Conservation (phyloP, 2,888 invertebrate species). For the Drosophila mayaguana region DNA sequence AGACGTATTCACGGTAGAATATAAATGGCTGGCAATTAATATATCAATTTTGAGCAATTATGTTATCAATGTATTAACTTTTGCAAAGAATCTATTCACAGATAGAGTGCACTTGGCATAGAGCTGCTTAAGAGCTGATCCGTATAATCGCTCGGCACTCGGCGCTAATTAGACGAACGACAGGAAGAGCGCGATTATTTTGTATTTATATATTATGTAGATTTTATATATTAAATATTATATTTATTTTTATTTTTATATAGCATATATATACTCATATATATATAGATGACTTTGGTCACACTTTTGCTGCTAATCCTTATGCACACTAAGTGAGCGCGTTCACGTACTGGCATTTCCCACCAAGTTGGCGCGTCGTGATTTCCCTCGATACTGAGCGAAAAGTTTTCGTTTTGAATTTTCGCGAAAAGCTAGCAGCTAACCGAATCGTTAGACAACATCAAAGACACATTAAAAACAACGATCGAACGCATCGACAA, state of each 20-base stretch:
- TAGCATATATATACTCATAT: slow-evolving; percentile 18
- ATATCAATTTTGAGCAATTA: slow-evolving; percentile 77
- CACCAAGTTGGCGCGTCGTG: slow-evolving; percentile 75
- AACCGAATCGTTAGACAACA: slow-evolving; percentile 59
- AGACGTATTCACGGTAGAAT: slow-evolving; percentile 33
- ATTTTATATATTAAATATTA: not conserved
- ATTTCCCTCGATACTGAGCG: slow-evolving; percentile 78
- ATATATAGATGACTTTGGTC: slow-evolving; percentile 25
- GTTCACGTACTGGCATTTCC: slow-evolving; percentile 63
- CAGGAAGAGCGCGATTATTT: slow-evolving; percentile 31
- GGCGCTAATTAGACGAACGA: slow-evolving; percentile 51
- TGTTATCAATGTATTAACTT: slow-evolving; percentile 77
- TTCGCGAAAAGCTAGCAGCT: slow-evolving; percentile 54
- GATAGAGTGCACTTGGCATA: slow-evolving; percentile 59
- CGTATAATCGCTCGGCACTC: slow-evolving; percentile 69
- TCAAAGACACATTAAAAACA: slow-evolving; percentile 71
- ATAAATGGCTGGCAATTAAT: slow-evolving; percentile 74
- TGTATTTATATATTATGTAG: not conserved
- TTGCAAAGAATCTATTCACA: slow-evolving; percentile 16
- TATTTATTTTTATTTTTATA: slow-evolving; percentile 8
- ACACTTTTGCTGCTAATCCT: slow-evolving; percentile 68
- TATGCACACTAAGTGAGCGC: slow-evolving; percentile 44
- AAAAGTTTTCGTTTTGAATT: slow-evolving; percentile 54
- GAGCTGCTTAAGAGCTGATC: slow-evolving; percentile 54
- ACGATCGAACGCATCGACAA: slow-evolving; percentile 64